phyloP scores from a whole-genome alignment of 37 sponge, comb jelly and placozoan genomes.

The Mnemiopsis leidyi region DNA sequence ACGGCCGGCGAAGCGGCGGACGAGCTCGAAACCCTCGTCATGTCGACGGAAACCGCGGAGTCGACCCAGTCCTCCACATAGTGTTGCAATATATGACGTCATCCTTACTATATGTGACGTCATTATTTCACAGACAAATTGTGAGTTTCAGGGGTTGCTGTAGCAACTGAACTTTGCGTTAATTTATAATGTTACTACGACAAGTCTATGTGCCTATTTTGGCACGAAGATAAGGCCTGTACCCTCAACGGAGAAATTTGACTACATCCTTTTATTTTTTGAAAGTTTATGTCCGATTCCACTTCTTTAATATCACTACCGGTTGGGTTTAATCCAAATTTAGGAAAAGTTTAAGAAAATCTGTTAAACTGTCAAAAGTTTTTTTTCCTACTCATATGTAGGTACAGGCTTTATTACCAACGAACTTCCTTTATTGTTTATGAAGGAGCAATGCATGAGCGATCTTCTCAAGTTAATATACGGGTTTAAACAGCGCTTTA shows the following conservation, averaged over 20 bases:
- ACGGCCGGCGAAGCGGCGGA: conserved; percentile 29
- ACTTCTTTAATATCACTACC: too few relatives aligned
- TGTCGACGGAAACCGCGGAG: conserved; percentile 2
- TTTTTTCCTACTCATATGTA: neutral
- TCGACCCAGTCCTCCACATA: neutral
- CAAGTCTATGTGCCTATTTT: neutral
- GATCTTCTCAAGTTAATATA: neutral
- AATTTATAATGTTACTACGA: conserved; percentile 58
- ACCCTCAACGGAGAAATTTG: too few relatives aligned
- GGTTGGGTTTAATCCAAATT: too few relatives aligned
- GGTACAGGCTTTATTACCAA: neutral
- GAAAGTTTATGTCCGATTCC: too few relatives aligned
- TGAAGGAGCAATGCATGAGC: neutral
- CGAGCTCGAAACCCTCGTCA: conserved; percentile 42
- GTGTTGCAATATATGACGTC: conserved; percentile 39
- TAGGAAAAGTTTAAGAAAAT: too few relatives aligned
- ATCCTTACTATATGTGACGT: neutral
- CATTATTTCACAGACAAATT: conserved; percentile 1
- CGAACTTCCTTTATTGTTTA: neutral
- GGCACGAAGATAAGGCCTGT: neutral
- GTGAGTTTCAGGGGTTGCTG: conserved; percentile 2
- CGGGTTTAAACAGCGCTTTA: neutral
- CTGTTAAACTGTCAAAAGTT: too few relatives aligned
- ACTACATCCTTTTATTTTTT: too few relatives aligned
- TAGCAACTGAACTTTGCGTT: conserved; percentile 18